A percentile compares a stretch with the other conserved stretches of the same genome.
Evolutionary conservation across 2,888 invertebrate species (phyloP).

Genomic region (Geotrupes spiniger): DNA sequence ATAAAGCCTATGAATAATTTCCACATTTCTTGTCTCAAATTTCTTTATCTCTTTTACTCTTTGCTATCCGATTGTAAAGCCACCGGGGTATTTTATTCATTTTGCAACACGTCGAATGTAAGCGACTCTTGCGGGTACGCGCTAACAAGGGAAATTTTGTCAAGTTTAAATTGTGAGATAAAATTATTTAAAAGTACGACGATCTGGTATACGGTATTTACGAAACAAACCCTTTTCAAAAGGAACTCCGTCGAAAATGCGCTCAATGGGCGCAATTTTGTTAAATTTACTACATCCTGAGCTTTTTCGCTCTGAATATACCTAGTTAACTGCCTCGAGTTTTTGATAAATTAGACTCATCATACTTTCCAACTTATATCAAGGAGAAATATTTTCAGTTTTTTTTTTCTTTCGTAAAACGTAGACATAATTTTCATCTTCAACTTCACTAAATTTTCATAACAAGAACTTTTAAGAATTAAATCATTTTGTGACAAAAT

Average conservation of each 20-base stretch:
- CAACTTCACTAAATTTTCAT: constrained; percentile 14
- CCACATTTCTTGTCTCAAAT: constrained; percentile 48
- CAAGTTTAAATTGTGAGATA: constrained; percentile 4
- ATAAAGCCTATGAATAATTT: constrained; percentile 50
- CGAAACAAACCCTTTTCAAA: constrained; percentile 1
- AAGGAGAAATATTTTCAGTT: constrained; percentile 20
- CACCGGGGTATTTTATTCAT: constrained; percentile 44
- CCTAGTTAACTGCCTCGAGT: constrained; percentile 25
- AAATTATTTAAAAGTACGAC: constrained; percentile 1
- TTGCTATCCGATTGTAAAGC: constrained; percentile 40
- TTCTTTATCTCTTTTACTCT: constrained; percentile 41
- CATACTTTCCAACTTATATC: constrained; percentile 27
- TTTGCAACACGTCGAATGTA: constrained; percentile 38
- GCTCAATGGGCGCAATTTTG: constrained; percentile 22
- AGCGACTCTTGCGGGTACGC: background rate
- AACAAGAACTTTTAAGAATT: background rate
- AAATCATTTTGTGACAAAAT: too few species aligned
- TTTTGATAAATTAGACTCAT: constrained; percentile 30
- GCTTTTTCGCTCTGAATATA: constrained; percentile 24
- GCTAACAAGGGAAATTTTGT: background rate
- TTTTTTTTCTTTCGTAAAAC: constrained; percentile 12
- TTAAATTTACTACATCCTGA: constrained; percentile 18
- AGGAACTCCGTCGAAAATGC: constrained; percentile 11
- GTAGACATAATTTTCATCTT: constrained; percentile 21
- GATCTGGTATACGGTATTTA: constrained; percentile 1